These are phyloP conservation scores for Dryas iulia DNA, from an alignment of 1,140 invertebrate genomes.

Conservation along the genomic window DNA sequence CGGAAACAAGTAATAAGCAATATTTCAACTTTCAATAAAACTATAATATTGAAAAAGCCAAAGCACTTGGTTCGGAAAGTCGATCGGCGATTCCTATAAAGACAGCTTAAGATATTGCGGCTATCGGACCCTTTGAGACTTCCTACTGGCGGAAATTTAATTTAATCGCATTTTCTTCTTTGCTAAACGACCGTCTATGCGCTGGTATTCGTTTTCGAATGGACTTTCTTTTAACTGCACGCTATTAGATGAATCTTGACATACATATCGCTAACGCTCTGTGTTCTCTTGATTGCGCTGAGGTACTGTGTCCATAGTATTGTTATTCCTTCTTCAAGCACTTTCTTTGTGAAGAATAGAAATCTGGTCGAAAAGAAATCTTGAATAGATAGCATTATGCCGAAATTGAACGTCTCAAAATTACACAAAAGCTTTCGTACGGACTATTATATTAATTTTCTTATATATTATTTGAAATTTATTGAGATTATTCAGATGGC, in stretches of 20 bases:
- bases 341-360: too few relatives aligned
- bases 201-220: slow-evolving; percentile 49
- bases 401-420: too few relatives aligned
- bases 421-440: too few relatives aligned
- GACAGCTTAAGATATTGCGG: slow-evolving; percentile 67
- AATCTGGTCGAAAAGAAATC: too few relatives aligned
- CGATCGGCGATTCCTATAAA: slow-evolving; percentile 29
- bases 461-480: too few relatives aligned
- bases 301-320: not conserved
- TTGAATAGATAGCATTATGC: too few relatives aligned
- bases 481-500: too few relatives aligned
- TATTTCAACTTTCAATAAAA: slow-evolving; percentile 18
- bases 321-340: not conserved
- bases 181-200: slow-evolving; percentile 60
- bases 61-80: slow-evolving; percentile 21
- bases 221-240: slow-evolving; percentile 46
- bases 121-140: slow-evolving; percentile 71
- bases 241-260: slow-evolving; percentile 30
- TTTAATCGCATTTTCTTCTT: slow-evolving; percentile 75
- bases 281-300: not conserved
- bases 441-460: too few relatives aligned
- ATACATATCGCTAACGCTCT: not conserved
- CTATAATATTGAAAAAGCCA: slow-evolving; percentile 23
- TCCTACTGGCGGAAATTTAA: slow-evolving; percentile 69
- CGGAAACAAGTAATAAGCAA: not conserved